Percentiles rank a stretch among this genome's conserved stretches.
phyloP scores from a whole-genome alignment of 2,888 invertebrate genomes.

The Plusia festucae region DNA sequence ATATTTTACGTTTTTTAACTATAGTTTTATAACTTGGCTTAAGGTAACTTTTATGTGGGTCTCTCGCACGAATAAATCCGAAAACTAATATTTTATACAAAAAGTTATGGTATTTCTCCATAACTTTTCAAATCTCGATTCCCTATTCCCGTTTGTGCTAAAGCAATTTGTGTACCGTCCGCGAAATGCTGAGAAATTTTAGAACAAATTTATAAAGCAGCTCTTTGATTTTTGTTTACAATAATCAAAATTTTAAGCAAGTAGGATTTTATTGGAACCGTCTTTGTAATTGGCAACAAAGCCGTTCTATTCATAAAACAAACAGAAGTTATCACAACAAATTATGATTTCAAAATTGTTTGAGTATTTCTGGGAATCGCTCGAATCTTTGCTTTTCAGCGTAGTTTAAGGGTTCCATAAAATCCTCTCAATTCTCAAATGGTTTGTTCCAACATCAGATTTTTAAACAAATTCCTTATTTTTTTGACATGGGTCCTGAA shows the following conservation, averaged over 20 bases:
- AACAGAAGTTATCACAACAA: constrained; percentile 20
- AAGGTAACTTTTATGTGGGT: background rate
- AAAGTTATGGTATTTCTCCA: too few species aligned
- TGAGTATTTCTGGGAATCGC: constrained; percentile 10
- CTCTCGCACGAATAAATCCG: background rate
- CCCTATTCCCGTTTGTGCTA: constrained; percentile 10
- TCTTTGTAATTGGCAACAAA: constrained; percentile 30
- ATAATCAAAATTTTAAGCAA: constrained; percentile 32
- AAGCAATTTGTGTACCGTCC: constrained; percentile 18
- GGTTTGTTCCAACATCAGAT: constrained; percentile 20
- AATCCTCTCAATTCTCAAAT: constrained; percentile 20
- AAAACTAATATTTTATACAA: background rate
- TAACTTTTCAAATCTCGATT: constrained; percentile 12
- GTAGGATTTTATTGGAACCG: constrained; percentile 6
- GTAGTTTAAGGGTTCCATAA: constrained; percentile 2
- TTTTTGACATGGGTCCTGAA: constrained; percentile 30
- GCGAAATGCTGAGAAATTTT: constrained; percentile 14
- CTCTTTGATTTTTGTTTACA: constrained; percentile 43
- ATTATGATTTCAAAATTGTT: constrained; percentile 32
- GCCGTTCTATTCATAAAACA: constrained; percentile 25
- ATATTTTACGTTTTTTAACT: background rate
- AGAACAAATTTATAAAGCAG: constrained; percentile 37
- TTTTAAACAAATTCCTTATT: constrained; percentile 22
- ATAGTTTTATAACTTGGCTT: too few species aligned
- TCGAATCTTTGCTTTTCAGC: background rate